Evolutionary conservation across 2,888 invertebrate genomes (phyloP), one percentile per base, ranked within the genome.

Genomic region (Oeneis ivallda): DNA sequence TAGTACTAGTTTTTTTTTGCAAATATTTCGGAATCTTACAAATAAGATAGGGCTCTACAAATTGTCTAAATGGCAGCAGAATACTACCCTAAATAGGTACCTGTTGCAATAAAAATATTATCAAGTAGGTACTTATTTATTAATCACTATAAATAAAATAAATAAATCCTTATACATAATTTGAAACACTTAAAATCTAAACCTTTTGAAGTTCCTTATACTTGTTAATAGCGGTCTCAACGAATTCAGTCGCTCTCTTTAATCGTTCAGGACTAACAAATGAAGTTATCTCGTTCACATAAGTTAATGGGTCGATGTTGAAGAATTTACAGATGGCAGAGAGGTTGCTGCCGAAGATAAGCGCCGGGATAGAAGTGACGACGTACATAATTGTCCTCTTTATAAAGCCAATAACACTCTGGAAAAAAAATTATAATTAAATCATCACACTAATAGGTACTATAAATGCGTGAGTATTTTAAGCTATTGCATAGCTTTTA

Each of bases 301-400:
- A 75, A 1, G 75, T 61, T 2, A 78, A 49, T 3, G 78, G 75
- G 19, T 88, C 77, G 13, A 89, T 84, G 32, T 92, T 89, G 1
- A 85, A 80, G 65, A 93, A 87, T 19, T 83, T 84, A 74, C 93
- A 94, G 39, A 94, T 67, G 0, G 93, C 88, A 0, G 94, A 93
- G 45, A 93, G 79, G 19, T 92, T 90, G 80, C 93, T 1, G 86
- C 82, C 81, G 5, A 78, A 64, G 1, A 76, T 32, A 0, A 82
- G 64, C 1, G 78, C 75, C 15, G 77, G 73, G 26, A 70, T 66
- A 5, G 77, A 78, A 8, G 62, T 66, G 32, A 81, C 8, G 17
- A 80, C 8, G 41, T 75, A 77, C 4, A 58, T 56, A 3, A 76
- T 39, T 0, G 64, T 69, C 58, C 72, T 70, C 66, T 77, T 79